Evolutionary conservation across 2,888 invertebrate genomes (phyloP).

Genomic region (Apotomis turbidana): DNA sequence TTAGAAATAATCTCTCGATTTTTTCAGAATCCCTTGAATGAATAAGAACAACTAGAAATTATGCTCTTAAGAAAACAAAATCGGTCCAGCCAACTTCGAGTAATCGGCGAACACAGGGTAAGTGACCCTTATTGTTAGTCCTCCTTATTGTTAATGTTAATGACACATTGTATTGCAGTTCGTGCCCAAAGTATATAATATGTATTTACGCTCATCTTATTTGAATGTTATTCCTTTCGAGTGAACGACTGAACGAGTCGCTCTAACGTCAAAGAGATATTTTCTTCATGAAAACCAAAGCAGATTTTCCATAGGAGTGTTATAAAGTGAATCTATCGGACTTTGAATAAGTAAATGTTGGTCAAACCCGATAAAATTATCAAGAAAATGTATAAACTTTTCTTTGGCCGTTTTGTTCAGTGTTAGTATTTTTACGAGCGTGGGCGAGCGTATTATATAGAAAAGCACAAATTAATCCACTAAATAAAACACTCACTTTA

Average conservation of each 20-base stretch:
- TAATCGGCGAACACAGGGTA: too few relatives aligned
- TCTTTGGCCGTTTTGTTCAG: not conserved
- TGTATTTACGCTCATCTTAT: slow-evolving; percentile 5
- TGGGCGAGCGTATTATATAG: too few relatives aligned
- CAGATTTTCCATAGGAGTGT: slow-evolving; percentile 5
- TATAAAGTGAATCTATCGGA: slow-evolving; percentile 1
- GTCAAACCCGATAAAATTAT: not conserved
- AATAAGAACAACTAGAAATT: too few relatives aligned
- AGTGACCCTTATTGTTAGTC: too few relatives aligned
- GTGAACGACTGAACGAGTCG: slow-evolving; percentile 6
- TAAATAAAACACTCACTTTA: too few relatives aligned
- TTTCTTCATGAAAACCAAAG: slow-evolving; percentile 17
- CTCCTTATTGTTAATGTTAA: too few relatives aligned
- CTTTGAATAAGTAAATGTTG: not conserved
- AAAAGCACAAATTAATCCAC: too few relatives aligned
- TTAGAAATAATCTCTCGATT: too few relatives aligned
- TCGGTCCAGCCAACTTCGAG: too few relatives aligned
- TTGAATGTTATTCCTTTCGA: slow-evolving; percentile 6
- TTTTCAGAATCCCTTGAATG: too few relatives aligned
- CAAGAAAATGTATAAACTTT: not conserved
- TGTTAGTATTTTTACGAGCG: not conserved
- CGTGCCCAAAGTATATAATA: slow-evolving; percentile 7
- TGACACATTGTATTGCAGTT: too few relatives aligned
- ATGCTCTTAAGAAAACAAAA: too few relatives aligned
- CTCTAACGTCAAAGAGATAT: slow-evolving; percentile 4